phyloP scores from a whole-genome alignment of 2,113 vertebrate genomes.

The Xenotilapia longispinis region DNA sequence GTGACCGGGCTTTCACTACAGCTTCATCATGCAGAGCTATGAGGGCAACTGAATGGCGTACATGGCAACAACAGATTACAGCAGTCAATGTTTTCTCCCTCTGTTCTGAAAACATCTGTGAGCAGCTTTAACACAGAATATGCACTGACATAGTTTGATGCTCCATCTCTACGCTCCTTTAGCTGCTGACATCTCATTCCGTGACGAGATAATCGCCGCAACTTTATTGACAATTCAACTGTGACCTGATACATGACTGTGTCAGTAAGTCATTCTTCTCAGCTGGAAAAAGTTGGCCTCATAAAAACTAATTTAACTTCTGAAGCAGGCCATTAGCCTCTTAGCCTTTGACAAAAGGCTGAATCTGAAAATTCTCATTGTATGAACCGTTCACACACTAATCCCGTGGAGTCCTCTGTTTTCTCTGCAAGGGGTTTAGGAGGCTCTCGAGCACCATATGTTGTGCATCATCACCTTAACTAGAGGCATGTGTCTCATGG shows the following conservation, averaged over 20 bases:
- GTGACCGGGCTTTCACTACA: neutral
- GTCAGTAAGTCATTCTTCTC: constrained; percentile 12
- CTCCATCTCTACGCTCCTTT: constrained; percentile 12
- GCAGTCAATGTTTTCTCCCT: neutral
- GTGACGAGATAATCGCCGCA: constrained; percentile 5
- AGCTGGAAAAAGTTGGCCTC: constrained; percentile 1
- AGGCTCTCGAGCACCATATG: constrained; percentile 40
- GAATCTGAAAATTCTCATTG: constrained; percentile 1
- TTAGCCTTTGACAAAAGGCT: constrained; percentile 7
- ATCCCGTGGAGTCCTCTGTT: neutral
- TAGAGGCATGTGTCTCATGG: constrained; percentile 43
- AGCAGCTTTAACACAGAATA: neutral
- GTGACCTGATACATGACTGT: neutral
- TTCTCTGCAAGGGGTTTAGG: constrained; percentile 3
- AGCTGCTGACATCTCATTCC: constrained; percentile 5
- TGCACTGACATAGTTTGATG: neutral
- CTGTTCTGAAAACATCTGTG: neutral
- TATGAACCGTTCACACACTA: neutral
- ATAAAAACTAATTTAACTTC: constrained; percentile 41
- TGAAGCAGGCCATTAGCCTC: constrained; percentile 7
- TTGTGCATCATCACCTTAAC: constrained; percentile 53
- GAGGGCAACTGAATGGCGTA: neutral
- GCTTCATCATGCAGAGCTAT: neutral
- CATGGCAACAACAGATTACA: neutral
- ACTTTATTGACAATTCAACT: constrained; percentile 33